Evolutionary conservation across 2,113 vertebrate species (phyloP).

Genomic region (Muntiacus muntjak): DNA sequence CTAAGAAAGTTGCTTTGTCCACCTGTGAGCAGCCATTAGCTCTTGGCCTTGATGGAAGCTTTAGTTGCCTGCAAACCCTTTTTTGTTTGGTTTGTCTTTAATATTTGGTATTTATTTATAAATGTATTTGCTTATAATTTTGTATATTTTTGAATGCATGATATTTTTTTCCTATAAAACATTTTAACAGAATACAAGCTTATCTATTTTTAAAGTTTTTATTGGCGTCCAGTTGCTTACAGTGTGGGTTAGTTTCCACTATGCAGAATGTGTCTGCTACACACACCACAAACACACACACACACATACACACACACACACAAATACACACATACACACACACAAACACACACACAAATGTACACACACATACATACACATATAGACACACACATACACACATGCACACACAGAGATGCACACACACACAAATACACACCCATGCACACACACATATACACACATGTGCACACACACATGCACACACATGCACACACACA

Average conservation of each 20-base stretch:
- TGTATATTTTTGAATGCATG: constrained; percentile 27
- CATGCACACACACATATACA: rapidly evolving
- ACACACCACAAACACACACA: rapidly evolving
- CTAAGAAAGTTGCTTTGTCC: neutral
- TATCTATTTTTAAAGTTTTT: neutral
- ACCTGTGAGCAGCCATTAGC: neutral
- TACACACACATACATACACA: no score
- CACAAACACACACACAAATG: rapidly evolving
- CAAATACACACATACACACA: no score
- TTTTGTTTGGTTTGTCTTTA: neutral
- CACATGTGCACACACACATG: no score
- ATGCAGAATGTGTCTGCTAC: neutral
- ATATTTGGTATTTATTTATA: neutral
- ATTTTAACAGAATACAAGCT: neutral
- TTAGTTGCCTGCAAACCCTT: neutral
- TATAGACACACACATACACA: rapidly evolving
- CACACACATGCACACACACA: no score
- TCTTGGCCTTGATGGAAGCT: neutral
- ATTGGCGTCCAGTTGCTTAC: rapidly evolving
- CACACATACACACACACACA: no score
- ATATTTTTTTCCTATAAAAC: neutral
- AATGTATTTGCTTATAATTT: neutral
- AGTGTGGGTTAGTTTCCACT: neutral
- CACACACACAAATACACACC: rapidly evolving
- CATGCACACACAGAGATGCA: rapidly evolving